Conservation (phyloP, 2,113 vertebrate species). For the Phoxinus phoxinus region DNA sequence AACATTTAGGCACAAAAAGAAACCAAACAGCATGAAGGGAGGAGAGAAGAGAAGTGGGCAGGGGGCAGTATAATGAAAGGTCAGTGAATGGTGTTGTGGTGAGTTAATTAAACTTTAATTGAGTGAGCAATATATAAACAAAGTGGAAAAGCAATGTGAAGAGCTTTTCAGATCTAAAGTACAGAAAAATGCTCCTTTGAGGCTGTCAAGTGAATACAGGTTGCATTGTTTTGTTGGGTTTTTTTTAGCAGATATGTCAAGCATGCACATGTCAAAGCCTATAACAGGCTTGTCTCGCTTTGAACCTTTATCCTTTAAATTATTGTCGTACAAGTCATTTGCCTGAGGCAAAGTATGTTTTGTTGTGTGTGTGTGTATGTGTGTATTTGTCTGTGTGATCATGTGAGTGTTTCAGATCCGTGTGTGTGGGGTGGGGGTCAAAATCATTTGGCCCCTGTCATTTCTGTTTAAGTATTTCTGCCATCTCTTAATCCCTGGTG, state of each 20-base stretch:
- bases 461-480: slow-evolving; percentile 41
- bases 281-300: slow-evolving; percentile 32
- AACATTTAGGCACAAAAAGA: slow-evolving; percentile 25
- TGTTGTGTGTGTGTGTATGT: not conserved
- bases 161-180: slow-evolving; percentile 17
- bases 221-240: slow-evolving; percentile 12
- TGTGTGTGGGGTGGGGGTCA: slow-evolving; percentile 24
- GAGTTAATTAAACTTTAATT: slow-evolving; percentile 42
- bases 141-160: slow-evolving; percentile 3
- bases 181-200: slow-evolving; percentile 19
- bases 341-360: slow-evolving; percentile 23
- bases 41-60: not conserved
- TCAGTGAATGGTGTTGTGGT: slow-evolving; percentile 13
- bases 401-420: slow-evolving; percentile 19
- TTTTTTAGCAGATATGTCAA: slow-evolving; percentile 14
- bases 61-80: slow-evolving; percentile 23
- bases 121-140: slow-evolving; percentile 23
- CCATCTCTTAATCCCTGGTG: slow-evolving; percentile 42
- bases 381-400: slow-evolving; percentile 13
- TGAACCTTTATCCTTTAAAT: slow-evolving; percentile 31
- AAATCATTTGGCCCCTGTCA: slow-evolving; percentile 42
- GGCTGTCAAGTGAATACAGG: not conserved
- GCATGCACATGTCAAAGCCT: slow-evolving; percentile 2
- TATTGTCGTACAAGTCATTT: slow-evolving; percentile 23
- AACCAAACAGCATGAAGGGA: slow-evolving; percentile 28